Conservation (phyloP, 1,140 invertebrate genomes). For the Bombus fervidus region DNA sequence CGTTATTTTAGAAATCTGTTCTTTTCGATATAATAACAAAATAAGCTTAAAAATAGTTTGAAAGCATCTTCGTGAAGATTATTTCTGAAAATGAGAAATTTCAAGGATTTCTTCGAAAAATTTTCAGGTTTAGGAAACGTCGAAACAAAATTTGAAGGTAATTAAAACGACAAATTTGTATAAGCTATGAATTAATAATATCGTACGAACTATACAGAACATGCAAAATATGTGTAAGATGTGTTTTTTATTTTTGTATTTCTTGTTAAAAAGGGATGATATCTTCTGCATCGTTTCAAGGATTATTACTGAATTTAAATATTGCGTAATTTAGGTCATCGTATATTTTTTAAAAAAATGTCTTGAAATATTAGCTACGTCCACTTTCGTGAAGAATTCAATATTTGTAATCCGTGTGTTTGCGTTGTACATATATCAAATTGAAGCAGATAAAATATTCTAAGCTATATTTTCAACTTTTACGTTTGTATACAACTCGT, state of each 20-base stretch:
- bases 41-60: too few relatives aligned
- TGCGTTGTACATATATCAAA: background rate
- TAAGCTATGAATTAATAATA: background rate
- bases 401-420: background rate
- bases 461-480: background rate
- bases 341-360: background rate
- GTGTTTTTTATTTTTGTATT: too few relatives aligned
- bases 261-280: background rate
- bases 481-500: background rate
- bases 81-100: too few relatives aligned
- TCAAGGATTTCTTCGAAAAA: background rate
- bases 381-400: background rate
- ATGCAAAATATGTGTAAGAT: too few relatives aligned
- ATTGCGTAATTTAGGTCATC: background rate
- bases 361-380: too few relatives aligned
- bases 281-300: too few relatives aligned
- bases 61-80: too few relatives aligned
- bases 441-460: background rate
- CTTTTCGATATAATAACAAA: too few relatives aligned
- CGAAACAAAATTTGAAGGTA: background rate
- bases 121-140: too few relatives aligned
- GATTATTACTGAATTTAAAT: background rate
- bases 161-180: too few relatives aligned
- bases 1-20: too few relatives aligned
- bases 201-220: background rate